phyloP scores from a whole-genome alignment of 1,140 invertebrate species.

The Drosophila ananassae region DNA sequence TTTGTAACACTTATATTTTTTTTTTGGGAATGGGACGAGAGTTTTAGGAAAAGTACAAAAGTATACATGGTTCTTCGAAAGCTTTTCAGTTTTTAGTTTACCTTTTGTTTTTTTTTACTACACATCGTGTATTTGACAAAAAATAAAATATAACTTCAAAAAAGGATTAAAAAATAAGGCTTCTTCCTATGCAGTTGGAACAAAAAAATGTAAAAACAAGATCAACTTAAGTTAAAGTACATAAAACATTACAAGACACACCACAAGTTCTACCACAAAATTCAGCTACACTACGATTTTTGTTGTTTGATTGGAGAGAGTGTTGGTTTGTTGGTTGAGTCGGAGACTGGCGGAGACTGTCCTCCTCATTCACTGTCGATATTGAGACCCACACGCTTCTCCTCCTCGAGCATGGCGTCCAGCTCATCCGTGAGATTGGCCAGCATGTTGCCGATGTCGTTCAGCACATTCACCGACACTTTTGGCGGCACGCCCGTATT shows the following conservation, averaged over 20 bases:
- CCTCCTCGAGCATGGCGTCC: conserved; percentile 97
- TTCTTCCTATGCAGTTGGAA: conserved; percentile 1
- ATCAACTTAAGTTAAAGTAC: conserved; percentile 46
- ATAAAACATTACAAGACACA: conserved; percentile 37
- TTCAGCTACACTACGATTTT: conserved; percentile 76
- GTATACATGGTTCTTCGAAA: conserved; percentile 75
- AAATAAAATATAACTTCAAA: conserved; percentile 9
- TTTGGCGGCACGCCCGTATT: conserved; percentile 52
- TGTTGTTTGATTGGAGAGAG: conserved; percentile 62
- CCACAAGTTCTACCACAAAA: conserved; percentile 48
- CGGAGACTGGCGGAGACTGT: not conserved
- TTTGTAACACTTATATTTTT: conserved; percentile 47
- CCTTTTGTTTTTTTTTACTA: conserved; percentile 10
- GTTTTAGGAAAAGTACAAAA: conserved; percentile 78
- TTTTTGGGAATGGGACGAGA: conserved; percentile 44
- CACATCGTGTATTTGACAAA: conserved; percentile 18
- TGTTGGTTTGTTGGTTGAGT: conserved; percentile 29
- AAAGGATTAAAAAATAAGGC: conserved; percentile 1
- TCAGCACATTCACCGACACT: conserved; percentile 95
- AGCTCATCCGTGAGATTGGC: conserved; percentile 96
- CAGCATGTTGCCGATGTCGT: conserved; percentile 98
- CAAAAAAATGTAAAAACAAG: conserved; percentile 38
- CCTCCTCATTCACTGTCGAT: conserved; percentile 84
- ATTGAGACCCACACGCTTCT: conserved; percentile 91
- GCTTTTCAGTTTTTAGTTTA: conserved; percentile 67